Percentiles rank a stretch among this genome's conserved stretches.
phyloP scores from a whole-genome alignment of 2,888 invertebrate genomes.

The Bellardia bayeri region DNA sequence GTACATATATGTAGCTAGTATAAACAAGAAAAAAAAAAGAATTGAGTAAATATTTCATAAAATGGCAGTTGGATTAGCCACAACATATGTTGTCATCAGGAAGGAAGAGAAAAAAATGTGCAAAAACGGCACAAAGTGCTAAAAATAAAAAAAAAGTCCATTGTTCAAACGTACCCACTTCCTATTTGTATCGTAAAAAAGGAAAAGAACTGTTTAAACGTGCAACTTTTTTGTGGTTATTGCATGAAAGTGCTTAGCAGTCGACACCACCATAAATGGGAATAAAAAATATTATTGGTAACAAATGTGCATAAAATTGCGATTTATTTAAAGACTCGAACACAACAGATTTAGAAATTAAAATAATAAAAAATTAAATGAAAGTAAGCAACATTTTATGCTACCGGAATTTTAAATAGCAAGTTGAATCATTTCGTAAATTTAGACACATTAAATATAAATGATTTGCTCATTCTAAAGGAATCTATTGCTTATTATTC shows the following conservation, averaged over 20 bases:
- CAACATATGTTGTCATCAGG: constrained; percentile 65
- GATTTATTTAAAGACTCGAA: constrained; percentile 44
- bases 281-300: constrained; percentile 34
- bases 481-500: no score
- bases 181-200: background rate
- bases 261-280: constrained; percentile 18
- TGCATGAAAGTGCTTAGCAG: constrained; percentile 39
- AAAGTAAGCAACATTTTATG: background rate
- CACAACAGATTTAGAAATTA: background rate
- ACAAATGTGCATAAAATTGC: constrained; percentile 59
- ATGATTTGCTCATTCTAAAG: no score
- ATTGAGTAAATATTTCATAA: constrained; percentile 59
- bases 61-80: constrained; percentile 53
- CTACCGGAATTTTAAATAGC: background rate
- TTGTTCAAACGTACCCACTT: constrained; percentile 18
- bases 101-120: constrained; percentile 52
- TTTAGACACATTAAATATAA: no score
- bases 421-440: no score
- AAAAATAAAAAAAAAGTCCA: constrained; percentile 23
- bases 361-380: background rate
- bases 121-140: constrained; percentile 37
- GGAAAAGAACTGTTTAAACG: background rate
- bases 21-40: background rate
- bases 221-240: constrained; percentile 38
- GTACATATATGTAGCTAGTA: background rate